A percentile compares a stretch with the other conserved stretches of the same genome.
These are phyloP conservation scores for Dicyrtoma fusca DNA, from an alignment of 2,888 invertebrate genomes.

Conservation along the genomic window DNA sequence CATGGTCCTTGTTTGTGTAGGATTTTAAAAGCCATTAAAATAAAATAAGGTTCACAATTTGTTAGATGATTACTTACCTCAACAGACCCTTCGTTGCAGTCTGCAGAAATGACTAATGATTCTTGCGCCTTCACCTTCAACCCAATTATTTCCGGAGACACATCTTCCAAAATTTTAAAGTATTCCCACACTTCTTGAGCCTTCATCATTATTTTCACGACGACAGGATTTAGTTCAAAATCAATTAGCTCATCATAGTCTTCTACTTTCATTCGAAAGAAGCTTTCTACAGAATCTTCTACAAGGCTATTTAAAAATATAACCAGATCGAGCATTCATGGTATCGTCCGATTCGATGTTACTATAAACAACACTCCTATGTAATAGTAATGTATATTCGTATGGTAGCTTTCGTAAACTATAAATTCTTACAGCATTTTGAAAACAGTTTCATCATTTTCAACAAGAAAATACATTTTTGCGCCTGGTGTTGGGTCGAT, in stretches of 20 bases:
- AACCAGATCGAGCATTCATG: too few species aligned
- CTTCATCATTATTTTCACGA: conserved; percentile 33
- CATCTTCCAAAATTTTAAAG: conserved; percentile 32
- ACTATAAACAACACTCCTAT: too few species aligned
- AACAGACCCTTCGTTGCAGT: conserved; percentile 29
- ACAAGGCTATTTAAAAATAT: conserved; percentile 17
- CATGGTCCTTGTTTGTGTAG: background rate
- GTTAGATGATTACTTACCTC: conserved; percentile 11
- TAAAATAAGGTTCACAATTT: background rate
- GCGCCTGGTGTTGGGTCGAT: background rate
- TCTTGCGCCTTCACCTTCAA: conserved; percentile 13
- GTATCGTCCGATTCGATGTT: too few species aligned
- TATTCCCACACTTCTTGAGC: conserved; percentile 34
- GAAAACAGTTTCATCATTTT: conserved; percentile 26
- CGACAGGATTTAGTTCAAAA: conserved; percentile 24
- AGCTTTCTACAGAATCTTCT: conserved; percentile 23
- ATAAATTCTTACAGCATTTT: conserved; percentile 28
- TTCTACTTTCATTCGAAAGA: conserved; percentile 30
- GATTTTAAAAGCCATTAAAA: background rate
- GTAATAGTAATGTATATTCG: background rate
- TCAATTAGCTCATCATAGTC: conserved; percentile 36
- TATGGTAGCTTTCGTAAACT: background rate
- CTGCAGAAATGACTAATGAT: conserved; percentile 20
- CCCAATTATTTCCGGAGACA: conserved; percentile 29
- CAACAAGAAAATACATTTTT: conserved; percentile 26